A percentile compares a stretch with the other conserved stretches of the same genome.
phyloP scores from a whole-genome alignment of 37 sponge, comb jelly and placozoan genomes.

The Halichondria panicea region DNA sequence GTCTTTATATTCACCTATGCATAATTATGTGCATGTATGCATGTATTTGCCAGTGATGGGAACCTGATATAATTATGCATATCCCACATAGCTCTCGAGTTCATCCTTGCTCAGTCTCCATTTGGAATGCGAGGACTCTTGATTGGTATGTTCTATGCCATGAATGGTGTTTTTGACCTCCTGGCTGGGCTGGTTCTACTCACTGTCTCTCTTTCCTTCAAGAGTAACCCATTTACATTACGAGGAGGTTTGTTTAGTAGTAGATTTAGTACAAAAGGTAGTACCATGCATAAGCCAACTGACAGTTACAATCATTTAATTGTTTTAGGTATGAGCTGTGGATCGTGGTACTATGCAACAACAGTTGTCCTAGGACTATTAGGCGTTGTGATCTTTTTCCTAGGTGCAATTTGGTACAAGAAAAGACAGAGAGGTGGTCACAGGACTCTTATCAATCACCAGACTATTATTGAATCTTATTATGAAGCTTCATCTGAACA shows the following conservation, averaged over 20 bases:
- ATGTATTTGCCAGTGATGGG: neutral
- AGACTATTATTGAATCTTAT: slow-evolving; percentile 35
- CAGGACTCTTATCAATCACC: slow-evolving; percentile 24
- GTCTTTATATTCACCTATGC: neutral
- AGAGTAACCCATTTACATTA: neutral
- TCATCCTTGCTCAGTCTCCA: slow-evolving; percentile 61
- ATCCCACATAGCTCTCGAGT: slow-evolving; percentile 43
- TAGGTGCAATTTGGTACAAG: slow-evolving; percentile 29
- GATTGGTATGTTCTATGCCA: slow-evolving; percentile 42
- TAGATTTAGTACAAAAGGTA: no score
- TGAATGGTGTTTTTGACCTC: slow-evolving; percentile 18
- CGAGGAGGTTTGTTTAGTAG: no score
- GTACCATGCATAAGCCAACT: no score
- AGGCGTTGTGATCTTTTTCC: slow-evolving; percentile 23
- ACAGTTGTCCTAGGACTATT: slow-evolving; percentile 1
- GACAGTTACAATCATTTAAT: no score
- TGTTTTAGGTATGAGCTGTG: no score
- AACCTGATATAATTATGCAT: neutral
- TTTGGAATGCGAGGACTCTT: slow-evolving; percentile 51
- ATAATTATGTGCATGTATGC: neutral
- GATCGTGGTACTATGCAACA: slow-evolving; percentile 5
- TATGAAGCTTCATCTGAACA: no score
- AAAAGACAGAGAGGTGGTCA: slow-evolving; percentile 47
- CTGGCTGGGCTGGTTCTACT: slow-evolving; percentile 6
- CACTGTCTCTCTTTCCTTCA: slow-evolving; percentile 4